Evolutionary conservation across 2,113 vertebrate species (phyloP).

Genomic region (Numida meleagris): DNA sequence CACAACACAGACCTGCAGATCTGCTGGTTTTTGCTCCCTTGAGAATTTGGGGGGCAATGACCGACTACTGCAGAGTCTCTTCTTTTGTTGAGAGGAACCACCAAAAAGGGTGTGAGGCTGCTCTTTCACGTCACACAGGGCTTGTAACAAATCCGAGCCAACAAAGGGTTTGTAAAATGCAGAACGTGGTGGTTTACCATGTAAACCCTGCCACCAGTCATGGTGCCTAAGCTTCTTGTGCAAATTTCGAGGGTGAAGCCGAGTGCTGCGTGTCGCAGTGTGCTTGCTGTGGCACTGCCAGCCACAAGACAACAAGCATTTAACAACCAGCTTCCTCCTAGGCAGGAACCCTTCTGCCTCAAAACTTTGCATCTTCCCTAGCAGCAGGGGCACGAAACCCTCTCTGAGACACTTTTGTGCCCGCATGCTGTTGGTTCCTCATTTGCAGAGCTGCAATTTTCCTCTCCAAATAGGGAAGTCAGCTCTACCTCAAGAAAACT

Average conservation of each 20-base stretch:
- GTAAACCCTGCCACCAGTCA: neutral
- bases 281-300: neutral
- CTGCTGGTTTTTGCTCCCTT: neutral
- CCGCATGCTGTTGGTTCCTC: conserved; percentile 1
- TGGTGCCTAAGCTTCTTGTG: neutral
- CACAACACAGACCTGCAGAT: neutral
- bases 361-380: neutral
- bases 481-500: neutral
- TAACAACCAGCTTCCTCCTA: neutral
- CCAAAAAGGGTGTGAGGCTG: neutral
- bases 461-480: conserved; percentile 17
- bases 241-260: neutral
- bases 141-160: neutral
- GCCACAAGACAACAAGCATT: neutral
- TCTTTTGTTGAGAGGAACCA: neutral
- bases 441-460: neutral
- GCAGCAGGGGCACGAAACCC: neutral
- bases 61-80: neutral
- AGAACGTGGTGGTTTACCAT: neutral
- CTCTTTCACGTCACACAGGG: neutral
- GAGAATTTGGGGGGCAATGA: neutral
- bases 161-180: neutral
- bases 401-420: neutral
- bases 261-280: neutral
- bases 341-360: neutral